These are phyloP conservation scores for Fratercula arctica DNA, from an alignment of 2,797 vertebrate species.

Conservation along the genomic window DNA sequence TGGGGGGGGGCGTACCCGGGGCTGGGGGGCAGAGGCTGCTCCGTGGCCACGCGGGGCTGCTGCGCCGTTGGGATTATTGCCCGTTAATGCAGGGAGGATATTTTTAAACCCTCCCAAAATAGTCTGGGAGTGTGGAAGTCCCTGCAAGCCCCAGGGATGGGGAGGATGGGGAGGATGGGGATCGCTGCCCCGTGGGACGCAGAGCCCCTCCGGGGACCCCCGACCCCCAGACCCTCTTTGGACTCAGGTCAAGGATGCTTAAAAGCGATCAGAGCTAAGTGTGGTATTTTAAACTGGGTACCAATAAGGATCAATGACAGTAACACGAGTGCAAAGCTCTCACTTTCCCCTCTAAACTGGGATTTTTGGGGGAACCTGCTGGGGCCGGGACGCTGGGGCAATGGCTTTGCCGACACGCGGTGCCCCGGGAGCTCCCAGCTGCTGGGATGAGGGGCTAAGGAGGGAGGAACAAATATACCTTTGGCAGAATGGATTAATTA, in stretches of 20 bases:
- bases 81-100: background rate
- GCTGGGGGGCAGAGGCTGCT: background rate
- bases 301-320: background rate
- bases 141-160: background rate
- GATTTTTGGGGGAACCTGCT: background rate
- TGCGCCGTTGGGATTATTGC: background rate
- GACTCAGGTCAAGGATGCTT: background rate
- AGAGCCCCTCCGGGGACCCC: background rate
- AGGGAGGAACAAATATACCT: background rate
- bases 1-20: background rate
- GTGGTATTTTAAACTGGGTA: background rate
- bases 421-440: background rate
- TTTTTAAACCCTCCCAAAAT: conserved; percentile 58
- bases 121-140: conserved; percentile 29
- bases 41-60: background rate
- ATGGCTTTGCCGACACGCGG: background rate
- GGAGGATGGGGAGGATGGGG: background rate
- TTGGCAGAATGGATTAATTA: too few species aligned
- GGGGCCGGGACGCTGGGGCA: rapidly evolving
- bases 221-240: background rate
- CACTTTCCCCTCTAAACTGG: background rate
- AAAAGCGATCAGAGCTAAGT: background rate
- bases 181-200: background rate
- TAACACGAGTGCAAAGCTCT: background rate
- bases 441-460: background rate